phyloP scores from a whole-genome alignment of 2,888 invertebrate genomes.

The Trypoxylon attenuatum region DNA sequence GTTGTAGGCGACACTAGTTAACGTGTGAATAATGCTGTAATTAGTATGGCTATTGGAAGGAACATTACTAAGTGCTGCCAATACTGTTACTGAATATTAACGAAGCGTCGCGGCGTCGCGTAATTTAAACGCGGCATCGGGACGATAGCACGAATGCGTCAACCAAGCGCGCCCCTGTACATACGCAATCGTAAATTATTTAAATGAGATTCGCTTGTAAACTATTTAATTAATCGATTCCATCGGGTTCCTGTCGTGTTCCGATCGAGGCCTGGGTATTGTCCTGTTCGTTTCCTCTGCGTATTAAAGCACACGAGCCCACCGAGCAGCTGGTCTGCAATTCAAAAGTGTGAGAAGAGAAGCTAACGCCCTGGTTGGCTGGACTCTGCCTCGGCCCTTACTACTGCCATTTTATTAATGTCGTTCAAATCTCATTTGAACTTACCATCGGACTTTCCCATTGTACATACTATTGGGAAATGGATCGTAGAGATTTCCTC shows the following conservation, averaged over 20 bases:
- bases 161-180: slow-evolving; percentile 53
- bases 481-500: no score
- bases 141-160: slow-evolving; percentile 32
- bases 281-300: slow-evolving; percentile 32
- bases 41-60: slow-evolving; percentile 17
- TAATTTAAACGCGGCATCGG: slow-evolving; percentile 17
- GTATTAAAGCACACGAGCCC: slow-evolving; percentile 54
- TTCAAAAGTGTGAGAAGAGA: slow-evolving; percentile 44
- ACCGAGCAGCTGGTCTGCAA: slow-evolving; percentile 74
- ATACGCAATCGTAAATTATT: slow-evolving; percentile 59
- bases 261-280: slow-evolving; percentile 19
- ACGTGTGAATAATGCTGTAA: slow-evolving; percentile 17
- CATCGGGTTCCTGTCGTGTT: slow-evolving; percentile 28
- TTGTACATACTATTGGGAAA: no score
- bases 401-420: slow-evolving; percentile 31
- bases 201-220: slow-evolving; percentile 53
- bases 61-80: slow-evolving; percentile 25
- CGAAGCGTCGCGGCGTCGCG: slow-evolving; percentile 13
- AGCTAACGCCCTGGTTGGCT: slow-evolving; percentile 42
- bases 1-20: slow-evolving; percentile 4
- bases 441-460: not conserved
- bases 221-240: slow-evolving; percentile 62
- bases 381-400: slow-evolving; percentile 20
- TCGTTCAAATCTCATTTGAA: slow-evolving; percentile 11
- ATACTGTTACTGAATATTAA: slow-evolving; percentile 29